Percentiles rank a stretch among this genome's conserved stretches.
These are phyloP conservation scores for Polyergus mexicanus DNA, from an alignment of 1,140 invertebrate species.

Conservation along the genomic window DNA sequence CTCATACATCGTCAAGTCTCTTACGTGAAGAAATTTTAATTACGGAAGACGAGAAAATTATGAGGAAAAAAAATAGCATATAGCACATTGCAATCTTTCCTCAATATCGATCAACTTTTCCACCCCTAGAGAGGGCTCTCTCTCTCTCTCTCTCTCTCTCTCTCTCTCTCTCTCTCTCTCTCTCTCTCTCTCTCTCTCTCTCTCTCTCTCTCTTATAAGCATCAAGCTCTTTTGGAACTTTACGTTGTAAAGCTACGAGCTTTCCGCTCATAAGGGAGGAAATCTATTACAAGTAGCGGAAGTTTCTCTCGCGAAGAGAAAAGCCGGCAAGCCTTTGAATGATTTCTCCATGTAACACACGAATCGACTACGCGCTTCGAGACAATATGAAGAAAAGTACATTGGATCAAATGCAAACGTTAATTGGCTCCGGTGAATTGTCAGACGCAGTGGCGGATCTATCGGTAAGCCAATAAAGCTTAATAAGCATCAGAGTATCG, in stretches of 20 bases:
- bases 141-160: too few species aligned
- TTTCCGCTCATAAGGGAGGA: conserved; percentile 15
- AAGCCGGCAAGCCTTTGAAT: conserved; percentile 15
- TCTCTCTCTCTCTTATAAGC: conserved; percentile 33
- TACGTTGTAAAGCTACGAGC: not conserved
- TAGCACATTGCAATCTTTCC: conserved; percentile 13
- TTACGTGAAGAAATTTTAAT: conserved; percentile 16
- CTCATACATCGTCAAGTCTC: not conserved
- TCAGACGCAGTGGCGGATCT: not conserved
- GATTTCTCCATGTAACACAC: conserved; percentile 2
- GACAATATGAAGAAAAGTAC: not conserved
- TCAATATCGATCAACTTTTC: conserved; percentile 52
- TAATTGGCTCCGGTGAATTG: conserved; percentile 3
- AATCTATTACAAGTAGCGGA: conserved; percentile 25
- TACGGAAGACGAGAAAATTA: not conserved
- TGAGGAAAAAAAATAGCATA: not conserved
- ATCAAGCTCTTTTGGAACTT: conserved; percentile 23
- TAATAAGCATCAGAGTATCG: too few species aligned
- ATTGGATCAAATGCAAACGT: not conserved
- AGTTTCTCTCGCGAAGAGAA: conserved; percentile 6
- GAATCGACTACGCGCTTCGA: not conserved
- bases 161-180: too few species aligned
- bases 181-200: too few species aligned
- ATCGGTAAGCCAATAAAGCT: not conserved
- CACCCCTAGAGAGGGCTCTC: too few species aligned